Evolutionary conservation across 2,113 vertebrate species (phyloP).

Genomic region (Spea bombifrons): DNA sequence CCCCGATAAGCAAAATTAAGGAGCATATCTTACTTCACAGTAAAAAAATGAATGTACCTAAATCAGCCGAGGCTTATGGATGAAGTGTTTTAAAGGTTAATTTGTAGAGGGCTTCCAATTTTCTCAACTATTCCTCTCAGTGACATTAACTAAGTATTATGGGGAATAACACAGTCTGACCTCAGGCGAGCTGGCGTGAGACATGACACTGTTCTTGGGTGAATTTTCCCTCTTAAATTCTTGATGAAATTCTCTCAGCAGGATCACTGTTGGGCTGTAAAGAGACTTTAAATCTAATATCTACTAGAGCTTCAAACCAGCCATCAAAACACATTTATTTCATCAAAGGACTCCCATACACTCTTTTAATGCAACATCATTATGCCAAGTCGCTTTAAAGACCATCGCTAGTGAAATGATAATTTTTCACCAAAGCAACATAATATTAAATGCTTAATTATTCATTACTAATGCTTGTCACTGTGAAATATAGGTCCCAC

Average conservation of each 20-base stretch:
- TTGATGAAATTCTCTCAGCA: conserved; percentile 86
- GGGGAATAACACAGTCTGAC: conserved; percentile 72
- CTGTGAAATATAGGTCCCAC: conserved; percentile 81
- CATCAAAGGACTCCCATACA: conserved; percentile 60
- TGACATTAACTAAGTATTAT: conserved; percentile 71
- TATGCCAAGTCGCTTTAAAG: conserved; percentile 74
- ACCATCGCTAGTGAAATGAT: conserved; percentile 84
- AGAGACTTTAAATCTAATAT: conserved; percentile 79
- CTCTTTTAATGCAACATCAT: conserved; percentile 67
- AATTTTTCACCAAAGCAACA: conserved; percentile 81
- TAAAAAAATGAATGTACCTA: conserved; percentile 54
- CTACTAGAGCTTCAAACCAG: conserved; percentile 67
- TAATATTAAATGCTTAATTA: conserved; percentile 98
- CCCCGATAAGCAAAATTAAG: conserved; percentile 29
- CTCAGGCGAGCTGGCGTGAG: conserved; percentile 64
- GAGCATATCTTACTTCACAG: conserved; percentile 30
- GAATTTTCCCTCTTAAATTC: conserved; percentile 85
- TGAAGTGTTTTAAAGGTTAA: conserved; percentile 50
- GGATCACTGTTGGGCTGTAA: conserved; percentile 76
- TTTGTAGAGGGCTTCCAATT: conserved; percentile 62
- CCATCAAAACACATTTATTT: conserved; percentile 79
- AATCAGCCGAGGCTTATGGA: conserved; percentile 55
- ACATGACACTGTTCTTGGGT: conserved; percentile 69
- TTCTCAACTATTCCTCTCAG: conserved; percentile 80
- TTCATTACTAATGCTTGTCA: conserved; percentile 90